Conservation (phyloP, 1,140 invertebrate genomes). For the Helicoverpa armigera region DNA sequence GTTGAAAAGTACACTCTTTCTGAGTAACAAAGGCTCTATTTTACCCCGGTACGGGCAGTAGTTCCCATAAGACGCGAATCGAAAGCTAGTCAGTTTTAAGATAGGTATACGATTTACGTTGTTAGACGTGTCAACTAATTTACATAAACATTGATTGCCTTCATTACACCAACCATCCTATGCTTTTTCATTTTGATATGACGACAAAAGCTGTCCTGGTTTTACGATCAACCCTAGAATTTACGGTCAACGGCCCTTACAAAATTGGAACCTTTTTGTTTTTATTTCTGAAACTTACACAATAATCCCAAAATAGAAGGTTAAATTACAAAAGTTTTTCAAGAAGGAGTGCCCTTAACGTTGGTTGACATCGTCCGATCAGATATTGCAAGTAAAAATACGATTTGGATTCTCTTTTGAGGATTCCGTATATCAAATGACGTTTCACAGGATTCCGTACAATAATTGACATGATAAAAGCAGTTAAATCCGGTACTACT, state of each 20-base stretch:
- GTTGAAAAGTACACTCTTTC: too few relatives aligned
- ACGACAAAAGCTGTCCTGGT: not conserved
- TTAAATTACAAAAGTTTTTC: conserved; percentile 23
- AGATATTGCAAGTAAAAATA: not conserved
- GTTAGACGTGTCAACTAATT: too few relatives aligned
- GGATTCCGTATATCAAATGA: not conserved
- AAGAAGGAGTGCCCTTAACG: not conserved
- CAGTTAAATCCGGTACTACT: too few relatives aligned
- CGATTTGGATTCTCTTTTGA: not conserved
- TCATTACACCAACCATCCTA: too few relatives aligned
- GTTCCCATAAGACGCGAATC: too few relatives aligned
- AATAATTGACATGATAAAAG: too few relatives aligned
- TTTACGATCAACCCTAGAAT: conserved; percentile 15
- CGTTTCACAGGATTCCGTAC: not conserved
- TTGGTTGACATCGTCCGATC: conserved; percentile 1
- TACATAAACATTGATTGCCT: too few relatives aligned
- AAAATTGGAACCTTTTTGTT: not conserved
- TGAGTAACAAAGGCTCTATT: too few relatives aligned
- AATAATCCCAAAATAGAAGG: conserved; percentile 9
- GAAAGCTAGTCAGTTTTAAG: too few relatives aligned
- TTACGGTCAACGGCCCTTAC: not conserved
- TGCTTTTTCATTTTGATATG: too few relatives aligned
- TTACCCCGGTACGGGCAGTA: too few relatives aligned
- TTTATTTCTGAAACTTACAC: conserved; percentile 25
- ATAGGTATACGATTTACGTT: too few relatives aligned